Conservation (phyloP, 2,888 invertebrate genomes). For the Dolichomitus sp. region DNA sequence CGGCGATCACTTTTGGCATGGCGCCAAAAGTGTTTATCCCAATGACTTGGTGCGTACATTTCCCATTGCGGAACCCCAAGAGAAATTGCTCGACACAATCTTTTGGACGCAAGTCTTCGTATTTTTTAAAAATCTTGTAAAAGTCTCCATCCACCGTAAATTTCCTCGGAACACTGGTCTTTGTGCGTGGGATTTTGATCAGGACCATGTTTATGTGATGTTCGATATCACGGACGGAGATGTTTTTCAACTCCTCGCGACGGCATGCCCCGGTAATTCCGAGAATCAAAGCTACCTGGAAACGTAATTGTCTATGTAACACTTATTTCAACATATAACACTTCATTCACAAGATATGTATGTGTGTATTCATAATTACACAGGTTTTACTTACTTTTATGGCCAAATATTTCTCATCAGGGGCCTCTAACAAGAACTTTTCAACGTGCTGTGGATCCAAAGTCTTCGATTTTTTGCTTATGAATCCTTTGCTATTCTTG, state of each 20-base stretch:
- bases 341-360: too few relatives aligned
- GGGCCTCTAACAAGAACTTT: not conserved
- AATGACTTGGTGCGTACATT: constrained; percentile 61
- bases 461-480: not conserved
- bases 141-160: constrained; percentile 52
- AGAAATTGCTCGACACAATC: constrained; percentile 41
- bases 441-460: not conserved
- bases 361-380: not conserved
- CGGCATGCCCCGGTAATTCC: constrained; percentile 40
- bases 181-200: constrained; percentile 44
- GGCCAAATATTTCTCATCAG: not conserved
- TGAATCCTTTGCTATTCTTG: not conserved
- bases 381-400: not conserved
- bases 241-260: constrained; percentile 36
- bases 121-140: constrained; percentile 42
- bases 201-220: constrained; percentile 28
- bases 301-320: not conserved
- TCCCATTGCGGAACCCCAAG: constrained; percentile 35
- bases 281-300: constrained; percentile 53
- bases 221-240: constrained; percentile 39
- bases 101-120: constrained; percentile 33
- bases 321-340: too few relatives aligned
- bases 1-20: constrained; percentile 65
- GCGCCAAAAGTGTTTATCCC: constrained; percentile 69
- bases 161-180: constrained; percentile 21